A percentile compares a stretch with the other conserved stretches of the same genome.
These are phyloP conservation scores for Dryomyza anilis DNA, from an alignment of 2,888 invertebrate species.

Conservation along the genomic window DNA sequence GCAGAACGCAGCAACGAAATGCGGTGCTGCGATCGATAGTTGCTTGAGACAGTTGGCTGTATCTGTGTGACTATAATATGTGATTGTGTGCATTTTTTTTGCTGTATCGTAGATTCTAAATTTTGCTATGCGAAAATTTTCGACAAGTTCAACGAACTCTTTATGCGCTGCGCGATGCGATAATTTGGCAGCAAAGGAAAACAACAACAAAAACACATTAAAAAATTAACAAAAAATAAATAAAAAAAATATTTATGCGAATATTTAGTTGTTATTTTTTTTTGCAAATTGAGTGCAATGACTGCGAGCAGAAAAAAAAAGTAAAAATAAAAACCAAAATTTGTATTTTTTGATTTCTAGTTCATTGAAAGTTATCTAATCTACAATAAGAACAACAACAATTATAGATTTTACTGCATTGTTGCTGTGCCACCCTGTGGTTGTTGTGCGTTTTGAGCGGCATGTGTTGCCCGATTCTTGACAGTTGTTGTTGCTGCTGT, in stretches of 20 bases:
- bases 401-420: background rate
- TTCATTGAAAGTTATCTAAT: background rate
- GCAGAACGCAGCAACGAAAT: no score
- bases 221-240: background rate
- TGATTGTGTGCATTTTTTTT: no score
- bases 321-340: background rate
- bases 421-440: background rate
- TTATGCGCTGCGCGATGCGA: slow-evolving; percentile 50
- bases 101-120: no score
- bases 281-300: no score
- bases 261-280: no score
- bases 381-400: no score
- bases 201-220: background rate
- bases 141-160: slow-evolving; percentile 50
- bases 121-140: no score
- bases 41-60: no score
- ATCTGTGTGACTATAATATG: no score
- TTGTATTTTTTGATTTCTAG: background rate
- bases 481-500: background rate
- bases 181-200: slow-evolving; percentile 38
- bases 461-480: background rate
- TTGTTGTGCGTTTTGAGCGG: background rate
- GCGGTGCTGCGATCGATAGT: no score
- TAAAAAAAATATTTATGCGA: background rate
- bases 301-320: background rate